Percentiles rank a stretch among this genome's conserved stretches.
These are phyloP conservation scores for Ischnus inquisitorius DNA, from an alignment of 2,888 invertebrate species.

Conservation along the genomic window DNA sequence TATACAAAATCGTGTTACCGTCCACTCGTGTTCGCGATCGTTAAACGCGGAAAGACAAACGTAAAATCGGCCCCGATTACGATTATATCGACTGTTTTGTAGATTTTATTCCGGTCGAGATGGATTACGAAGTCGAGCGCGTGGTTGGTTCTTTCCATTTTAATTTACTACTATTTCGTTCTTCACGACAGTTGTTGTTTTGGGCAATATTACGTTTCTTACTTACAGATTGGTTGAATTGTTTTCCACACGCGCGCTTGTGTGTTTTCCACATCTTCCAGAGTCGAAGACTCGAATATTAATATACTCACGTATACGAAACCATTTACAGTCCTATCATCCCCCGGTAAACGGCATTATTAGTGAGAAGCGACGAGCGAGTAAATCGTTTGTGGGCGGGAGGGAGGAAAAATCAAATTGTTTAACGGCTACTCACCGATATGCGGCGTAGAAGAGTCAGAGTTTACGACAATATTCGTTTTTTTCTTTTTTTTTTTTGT, in stretches of 20 bases:
- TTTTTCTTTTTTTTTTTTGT: conserved; percentile 20
- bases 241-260: conserved; percentile 76
- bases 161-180: conserved; percentile 15
- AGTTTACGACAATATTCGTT: conserved; percentile 12
- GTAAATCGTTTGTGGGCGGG: conserved; percentile 21
- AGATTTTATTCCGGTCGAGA: not conserved
- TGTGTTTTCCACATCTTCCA: conserved; percentile 72
- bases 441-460: conserved; percentile 59
- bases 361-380: conserved; percentile 78
- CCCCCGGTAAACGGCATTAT: conserved; percentile 78
- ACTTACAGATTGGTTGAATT: conserved; percentile 83
- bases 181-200: conserved; percentile 24
- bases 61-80: not conserved
- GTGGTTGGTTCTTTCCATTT: conserved; percentile 1
- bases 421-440: conserved; percentile 82
- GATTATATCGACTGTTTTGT: not conserved
- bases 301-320: conserved; percentile 81
- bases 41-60: not conserved
- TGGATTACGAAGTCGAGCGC: not conserved
- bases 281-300: conserved; percentile 77
- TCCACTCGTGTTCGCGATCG: not conserved
- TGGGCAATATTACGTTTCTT: conserved; percentile 76
- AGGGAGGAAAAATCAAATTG: conserved; percentile 72
- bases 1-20: not conserved
- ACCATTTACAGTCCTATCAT: conserved; percentile 72